Base-by-base conservation (phyloP, 2,888 invertebrate species). In the Epirrita christyi region DNA sequence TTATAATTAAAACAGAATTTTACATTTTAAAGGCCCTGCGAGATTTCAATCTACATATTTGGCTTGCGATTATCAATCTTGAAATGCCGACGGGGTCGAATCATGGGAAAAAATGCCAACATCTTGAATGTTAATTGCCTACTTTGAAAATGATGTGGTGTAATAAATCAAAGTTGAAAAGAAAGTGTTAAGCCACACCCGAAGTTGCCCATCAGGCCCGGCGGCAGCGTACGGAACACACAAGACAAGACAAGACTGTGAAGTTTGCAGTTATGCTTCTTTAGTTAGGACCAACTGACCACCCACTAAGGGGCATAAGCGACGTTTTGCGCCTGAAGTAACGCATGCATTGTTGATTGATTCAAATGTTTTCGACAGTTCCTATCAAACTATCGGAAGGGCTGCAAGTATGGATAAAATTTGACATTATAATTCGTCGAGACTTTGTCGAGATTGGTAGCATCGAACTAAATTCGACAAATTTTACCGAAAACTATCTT, bases 111-210 rank as follows among this genome's bases (percentile, higher is more conserved):
- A 67, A 66, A 67, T 64, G 61, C 61, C 63, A 64, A 61, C 59
- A 32, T 47, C 52, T 21, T 64, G 46, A 48, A 59, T 59, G 53
- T 57, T 63, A 66, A 59, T 61, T 52, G 59, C 51, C 52, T 66
- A 59, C 51, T 53, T 66, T 52, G 61, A 64, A 77, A 73, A 73
- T 68, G 64, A 60, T 67, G 66, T 47, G 54, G 65, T 60, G 55
- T 67, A 64, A 63, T 58, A 61, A 66, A 62, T 21, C 21, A 4
- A 55, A 57, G 62, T 58, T 63, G 49, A 59, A 63, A 65, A 66
- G 66, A 68, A 68, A 68, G 66, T 62, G 52, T 43, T 54, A 44
- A 8, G 61, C 59, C 63, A 51, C 66, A 46, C 59, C 61, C 51
- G 48, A 37, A 40, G 55, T 28, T 42, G 50, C 27, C 47, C 40